phyloP scores from a whole-genome alignment of 2,113 vertebrate species.

The Oncorhynchus tshawytscha region DNA sequence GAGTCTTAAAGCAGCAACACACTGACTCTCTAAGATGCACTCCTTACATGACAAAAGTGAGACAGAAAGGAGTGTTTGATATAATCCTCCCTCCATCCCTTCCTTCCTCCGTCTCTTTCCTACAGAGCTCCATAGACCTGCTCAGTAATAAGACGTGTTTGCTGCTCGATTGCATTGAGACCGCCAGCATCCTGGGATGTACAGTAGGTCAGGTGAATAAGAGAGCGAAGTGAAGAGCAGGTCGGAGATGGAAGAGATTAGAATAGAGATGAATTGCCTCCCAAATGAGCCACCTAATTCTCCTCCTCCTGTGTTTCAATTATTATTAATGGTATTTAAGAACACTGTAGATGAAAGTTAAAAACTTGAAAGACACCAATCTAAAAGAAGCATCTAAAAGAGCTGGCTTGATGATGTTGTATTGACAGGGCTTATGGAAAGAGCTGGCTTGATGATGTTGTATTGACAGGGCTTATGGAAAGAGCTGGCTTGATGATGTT shows the following conservation, averaged over 20 bases:
- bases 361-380: no score
- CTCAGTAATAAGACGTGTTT: conserved; percentile 12
- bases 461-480: no score
- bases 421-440: no score
- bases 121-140: not conserved
- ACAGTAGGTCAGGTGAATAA: conserved; percentile 23
- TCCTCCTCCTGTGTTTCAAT: not conserved
- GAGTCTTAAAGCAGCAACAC: not conserved
- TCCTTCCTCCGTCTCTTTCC: not conserved
- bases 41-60: no score
- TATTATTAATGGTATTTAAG: no score
- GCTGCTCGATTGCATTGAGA: conserved; percentile 1
- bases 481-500: no score
- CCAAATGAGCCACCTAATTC: conserved; percentile 32
- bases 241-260: conserved; percentile 44
- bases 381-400: no score
- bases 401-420: no score
- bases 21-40: not conserved
- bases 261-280: conserved; percentile 55
- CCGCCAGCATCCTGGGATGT: conserved; percentile 17
- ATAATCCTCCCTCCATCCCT: no score
- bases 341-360: no score
- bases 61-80: no score
- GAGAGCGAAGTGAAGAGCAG: not conserved
- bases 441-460: no score